Conservation (phyloP, 2,888 invertebrate species). For the Criorhina ranunculi region DNA sequence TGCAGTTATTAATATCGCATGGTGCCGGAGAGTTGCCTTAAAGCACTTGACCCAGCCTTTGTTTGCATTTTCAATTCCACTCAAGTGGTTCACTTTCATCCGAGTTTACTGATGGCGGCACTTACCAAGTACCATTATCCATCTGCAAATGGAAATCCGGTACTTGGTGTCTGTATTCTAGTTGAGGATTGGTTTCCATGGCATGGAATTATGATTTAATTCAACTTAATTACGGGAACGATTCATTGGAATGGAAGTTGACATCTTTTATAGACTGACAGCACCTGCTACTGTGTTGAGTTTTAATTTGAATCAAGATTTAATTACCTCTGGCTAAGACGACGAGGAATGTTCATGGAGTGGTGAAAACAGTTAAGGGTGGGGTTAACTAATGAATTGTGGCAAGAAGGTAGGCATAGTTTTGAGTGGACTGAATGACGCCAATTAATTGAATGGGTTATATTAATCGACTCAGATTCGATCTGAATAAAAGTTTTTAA, state of each 20-base stretch:
- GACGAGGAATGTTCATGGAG: neutral
- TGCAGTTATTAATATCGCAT: neutral
- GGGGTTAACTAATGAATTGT: too few relatives aligned
- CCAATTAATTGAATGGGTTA: too few relatives aligned
- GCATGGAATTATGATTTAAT: constrained; percentile 9
- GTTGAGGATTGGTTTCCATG: neutral
- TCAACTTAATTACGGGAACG: constrained; percentile 8
- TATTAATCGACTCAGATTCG: too few relatives aligned
- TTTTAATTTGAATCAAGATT: neutral
- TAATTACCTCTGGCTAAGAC: constrained; percentile 1
- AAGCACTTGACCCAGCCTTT: constrained; percentile 19
- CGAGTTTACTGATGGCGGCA: neutral
- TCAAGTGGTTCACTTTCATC: constrained; percentile 17
- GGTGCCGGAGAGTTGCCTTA: neutral
- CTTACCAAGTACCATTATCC: neutral
- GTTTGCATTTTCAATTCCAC: constrained; percentile 9
- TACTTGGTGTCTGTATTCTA: neutral
- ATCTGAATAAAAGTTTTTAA: too few relatives aligned
- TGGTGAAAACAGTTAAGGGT: neutral
- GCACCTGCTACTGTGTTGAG: neutral
- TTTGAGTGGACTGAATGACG: too few relatives aligned
- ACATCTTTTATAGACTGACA: neutral
- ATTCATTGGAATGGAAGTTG: constrained; percentile 15
- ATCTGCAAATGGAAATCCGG: constrained; percentile 14
- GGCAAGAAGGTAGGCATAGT: too few relatives aligned